phyloP scores from a whole-genome alignment of 2,113 vertebrate genomes.

The Cyprinodon variegatus region DNA sequence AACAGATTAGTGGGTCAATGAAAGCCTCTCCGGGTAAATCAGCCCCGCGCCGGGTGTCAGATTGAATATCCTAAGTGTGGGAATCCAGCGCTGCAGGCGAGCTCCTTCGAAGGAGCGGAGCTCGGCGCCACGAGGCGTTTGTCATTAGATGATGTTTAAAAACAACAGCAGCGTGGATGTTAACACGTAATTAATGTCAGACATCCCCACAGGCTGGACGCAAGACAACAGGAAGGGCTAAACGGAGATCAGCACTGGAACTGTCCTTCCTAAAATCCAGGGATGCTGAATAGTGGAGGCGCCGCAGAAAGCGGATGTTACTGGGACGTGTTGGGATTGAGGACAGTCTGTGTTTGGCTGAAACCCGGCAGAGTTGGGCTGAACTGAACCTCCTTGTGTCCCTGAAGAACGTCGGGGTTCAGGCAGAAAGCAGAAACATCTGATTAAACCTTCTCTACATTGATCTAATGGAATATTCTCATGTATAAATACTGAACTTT shows the following conservation, averaged over 20 bases:
- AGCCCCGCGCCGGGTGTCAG: constrained; percentile 9
- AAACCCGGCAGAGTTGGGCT: neutral
- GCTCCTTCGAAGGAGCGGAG: neutral
- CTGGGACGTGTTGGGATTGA: constrained; percentile 15
- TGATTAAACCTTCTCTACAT: too few relatives aligned
- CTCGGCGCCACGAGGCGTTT: constrained; percentile 1
- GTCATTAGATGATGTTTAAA: constrained; percentile 30
- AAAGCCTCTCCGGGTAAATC: constrained; percentile 2
- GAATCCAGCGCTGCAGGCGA: neutral
- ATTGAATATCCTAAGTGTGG: constrained; percentile 36
- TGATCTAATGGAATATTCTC: too few relatives aligned
- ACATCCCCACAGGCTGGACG: neutral
- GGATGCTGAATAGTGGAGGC: neutral
- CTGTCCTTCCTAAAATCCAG: neutral
- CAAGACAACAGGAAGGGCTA: too few relatives aligned
- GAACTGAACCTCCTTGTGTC: too few relatives aligned
- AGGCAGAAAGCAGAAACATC: too few relatives aligned
- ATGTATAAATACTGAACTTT: too few relatives aligned
- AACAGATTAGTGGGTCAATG: constrained; percentile 34
- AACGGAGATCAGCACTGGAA: neutral
- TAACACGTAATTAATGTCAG: constrained; percentile 35
- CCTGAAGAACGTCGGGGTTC: too few relatives aligned
- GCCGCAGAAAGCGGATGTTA: neutral
- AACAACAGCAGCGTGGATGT: constrained; percentile 11
- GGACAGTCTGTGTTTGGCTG: neutral